Base-by-base conservation (phyloP, 2,888 invertebrate genomes). In the Sphecodes monilicornis region DNA sequence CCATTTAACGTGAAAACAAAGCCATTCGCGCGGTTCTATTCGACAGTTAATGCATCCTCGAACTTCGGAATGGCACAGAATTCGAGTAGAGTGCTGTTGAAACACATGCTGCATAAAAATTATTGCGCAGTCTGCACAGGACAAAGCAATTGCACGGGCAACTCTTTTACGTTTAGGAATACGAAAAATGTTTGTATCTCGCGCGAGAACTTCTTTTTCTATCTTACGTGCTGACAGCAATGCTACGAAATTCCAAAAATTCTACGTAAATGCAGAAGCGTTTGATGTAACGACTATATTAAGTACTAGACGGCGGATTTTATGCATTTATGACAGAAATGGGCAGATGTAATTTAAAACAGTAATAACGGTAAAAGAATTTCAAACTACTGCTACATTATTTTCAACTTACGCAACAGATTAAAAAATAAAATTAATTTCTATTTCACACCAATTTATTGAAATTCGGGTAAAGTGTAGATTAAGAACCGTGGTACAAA, bases 1-100 rank as follows among this genome's bases (percentile, higher is more conserved):
- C 60, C 77, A 76, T 85, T 86, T 72, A 72, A 76, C 71, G 72
- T 39, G 70, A 76, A 74, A 82, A 50, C 50, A 39, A 77, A 79
- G 74, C 66, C 50, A 26, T 74, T 75, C 76, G 22, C 64, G 71
- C 72, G 66, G 39, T 29, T 50, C 64, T 18, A 43, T 54, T 64
- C 43, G 54, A 60, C 32, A 57, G 70, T 78, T 81, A 78, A 72
- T 69, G 57, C 60, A 36, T 77, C 78, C 79, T 82, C 75, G 43
- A 78, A 78, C 73, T 39, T 18, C 54, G 22, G 1, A 18, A 69
- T 22, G 13, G 32, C 26, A 3, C 6, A 39, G 43, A 22, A 66
- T 50, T 54, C 46, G 29, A 26, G 26, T 13, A 5, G n/a, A 39
- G 3, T 46, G 46, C 22, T 76, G 46, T 16, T 16, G 22, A 50